Evolutionary conservation across 2,888 invertebrate species (phyloP), one percentile per base, ranked within the genome.

Genomic region (Thymelicus acteon): DNA sequence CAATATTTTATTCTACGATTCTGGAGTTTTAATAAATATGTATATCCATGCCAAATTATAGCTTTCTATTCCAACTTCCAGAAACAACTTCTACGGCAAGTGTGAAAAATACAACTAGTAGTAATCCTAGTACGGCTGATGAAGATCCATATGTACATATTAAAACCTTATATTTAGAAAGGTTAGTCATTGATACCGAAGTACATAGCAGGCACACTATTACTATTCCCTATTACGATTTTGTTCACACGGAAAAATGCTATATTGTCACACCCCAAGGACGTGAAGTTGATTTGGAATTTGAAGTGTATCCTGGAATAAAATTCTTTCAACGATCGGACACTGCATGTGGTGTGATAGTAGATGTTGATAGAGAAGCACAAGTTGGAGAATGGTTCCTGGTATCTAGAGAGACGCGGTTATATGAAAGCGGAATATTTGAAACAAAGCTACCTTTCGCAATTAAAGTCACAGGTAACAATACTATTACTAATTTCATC

Each of bases 301-400:
- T 6, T 10, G 80, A 85, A 60, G 74, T 81, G 37, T 40, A 85
- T 0, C 52, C 80, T 5, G 84, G 84, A 44, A 74, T 90, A 2
- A 76, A 84, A 75, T 75, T 80, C 13, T 65, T 87, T 7, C 54
- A 78, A 48, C 39, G 13, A 69, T 73, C 2, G 75, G 19, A 19
- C 19, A 19, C 83, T 31, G 81, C 82, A 37, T 91, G 92, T 70
- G 87, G 86, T 1, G 75, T 91, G 2, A 71, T 61, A 2, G 62
- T 92, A 0, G 75, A 73, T 12, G 80, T 90, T 0, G 37, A 72
- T 37, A 76, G 82, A 0, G 82, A 84, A 69, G 79, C 84, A 7
- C 73, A 78, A 64, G 71, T 87, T 6, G 92, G 92, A 7, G 77
- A 83, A 40, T 92, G 91, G 91, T 81, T 77, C n/a, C 79, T 92